phyloP scores from a whole-genome alignment of 2,113 vertebrate species.

The Ancistrus triradiatus region DNA sequence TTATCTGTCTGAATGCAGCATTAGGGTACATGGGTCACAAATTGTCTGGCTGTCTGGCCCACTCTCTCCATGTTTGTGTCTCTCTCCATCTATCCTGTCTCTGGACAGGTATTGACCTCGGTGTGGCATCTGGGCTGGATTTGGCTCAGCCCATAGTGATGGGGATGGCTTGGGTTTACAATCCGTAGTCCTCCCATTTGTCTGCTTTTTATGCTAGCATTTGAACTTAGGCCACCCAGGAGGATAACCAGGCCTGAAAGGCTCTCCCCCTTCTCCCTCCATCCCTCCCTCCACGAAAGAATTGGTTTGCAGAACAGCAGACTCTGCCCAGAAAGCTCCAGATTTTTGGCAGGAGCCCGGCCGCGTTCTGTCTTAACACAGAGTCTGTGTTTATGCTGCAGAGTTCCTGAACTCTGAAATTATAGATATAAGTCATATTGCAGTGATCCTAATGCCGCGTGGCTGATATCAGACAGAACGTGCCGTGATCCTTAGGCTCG shows the following conservation, averaged over 20 bases:
- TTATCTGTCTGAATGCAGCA: slow-evolving; percentile 55
- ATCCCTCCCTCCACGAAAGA: slow-evolving; percentile 52
- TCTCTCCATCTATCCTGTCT: slow-evolving; percentile 3
- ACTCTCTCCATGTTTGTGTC: too few species aligned
- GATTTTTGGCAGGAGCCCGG: slow-evolving; percentile 64
- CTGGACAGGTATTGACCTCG: slow-evolving; percentile 37
- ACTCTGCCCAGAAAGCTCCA: slow-evolving; percentile 67
- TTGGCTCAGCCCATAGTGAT: slow-evolving; percentile 75
- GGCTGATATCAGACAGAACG: slow-evolving; percentile 42
- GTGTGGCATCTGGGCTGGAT: slow-evolving; percentile 40
- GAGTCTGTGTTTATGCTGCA: slow-evolving; percentile 79
- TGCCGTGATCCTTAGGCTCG: slow-evolving; percentile 34
- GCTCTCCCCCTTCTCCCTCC: slow-evolving; percentile 29
- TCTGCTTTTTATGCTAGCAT: slow-evolving; percentile 83
- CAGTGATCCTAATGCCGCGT: slow-evolving; percentile 36
- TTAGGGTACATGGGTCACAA: slow-evolving; percentile 10
- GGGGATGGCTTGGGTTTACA: slow-evolving; percentile 83
- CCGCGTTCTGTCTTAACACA: slow-evolving; percentile 68
- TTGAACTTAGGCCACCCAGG: slow-evolving; percentile 87
- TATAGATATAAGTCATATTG: slow-evolving; percentile 67
- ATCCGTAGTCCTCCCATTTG: slow-evolving; percentile 92
- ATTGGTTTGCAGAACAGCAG: slow-evolving; percentile 72
- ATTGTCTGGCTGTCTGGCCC: not conserved
- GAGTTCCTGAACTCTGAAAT: slow-evolving; percentile 79
- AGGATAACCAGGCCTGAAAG: slow-evolving; percentile 71